Conservation (phyloP, 2,113 vertebrate species). For the human (Homo sapiens) region GRCh38 chr6:25768501-25769000, state of each 20-base stretch:
- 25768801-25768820: not conserved
- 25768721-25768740: not conserved
- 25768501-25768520: not conserved
- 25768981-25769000: constrained; percentile 83
- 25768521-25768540: not conserved
- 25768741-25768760: not conserved
- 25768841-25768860: not conserved
- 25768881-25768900: not conserved
- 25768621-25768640: not conserved
- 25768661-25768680: not conserved
- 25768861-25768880: not conserved
- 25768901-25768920: not conserved
- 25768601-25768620: not conserved
- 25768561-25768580: not conserved
- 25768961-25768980: not conserved
- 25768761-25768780: not conserved
- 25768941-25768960: not conserved
- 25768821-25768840: rapidly evolving
- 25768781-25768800: not conserved
- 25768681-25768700: not conserved
- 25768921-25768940: not conserved
- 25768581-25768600: not conserved
- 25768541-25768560: not conserved
- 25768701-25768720: not conserved
- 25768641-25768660: not conserved